Conservation (phyloP, 2,797 vertebrate genomes). For the Oreochromis grahami region DNA sequence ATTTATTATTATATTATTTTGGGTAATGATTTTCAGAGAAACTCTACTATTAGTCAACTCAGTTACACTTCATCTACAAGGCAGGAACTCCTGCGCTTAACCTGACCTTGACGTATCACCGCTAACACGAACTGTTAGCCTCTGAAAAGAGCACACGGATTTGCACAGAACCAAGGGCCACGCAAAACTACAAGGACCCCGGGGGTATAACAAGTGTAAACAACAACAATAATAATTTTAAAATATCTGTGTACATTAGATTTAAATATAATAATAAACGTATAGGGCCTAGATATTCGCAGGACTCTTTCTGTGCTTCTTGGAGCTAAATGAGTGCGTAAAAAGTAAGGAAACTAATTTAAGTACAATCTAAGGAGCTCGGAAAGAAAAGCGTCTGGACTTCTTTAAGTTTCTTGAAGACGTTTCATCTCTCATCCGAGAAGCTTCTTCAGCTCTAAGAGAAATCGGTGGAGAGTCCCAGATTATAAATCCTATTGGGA, state of each 20-base stretch:
- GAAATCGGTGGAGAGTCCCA: background rate
- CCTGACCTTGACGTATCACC: conserved; percentile 12
- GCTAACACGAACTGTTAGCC: background rate
- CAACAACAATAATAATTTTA: background rate
- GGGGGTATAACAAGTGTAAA: rapidly evolving
- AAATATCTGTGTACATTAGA: background rate
- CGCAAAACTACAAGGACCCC: background rate
- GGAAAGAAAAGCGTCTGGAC: background rate
- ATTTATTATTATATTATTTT: background rate
- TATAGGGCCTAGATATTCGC: rapidly evolving
- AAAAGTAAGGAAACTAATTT: background rate
- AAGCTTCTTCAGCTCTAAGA: background rate
- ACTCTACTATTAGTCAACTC: background rate
- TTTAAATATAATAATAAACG: background rate
- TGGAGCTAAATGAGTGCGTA: background rate
- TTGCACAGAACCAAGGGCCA: background rate
- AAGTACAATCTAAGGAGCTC: background rate
- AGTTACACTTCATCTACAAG: background rate
- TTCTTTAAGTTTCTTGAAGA: background rate
- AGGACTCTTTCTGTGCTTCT: background rate
- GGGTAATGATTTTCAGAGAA: background rate
- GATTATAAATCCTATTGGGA: background rate
- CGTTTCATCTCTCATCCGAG: background rate
- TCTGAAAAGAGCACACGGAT: background rate
- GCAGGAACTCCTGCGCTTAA: background rate